phyloP scores from a whole-genome alignment of 2,113 vertebrate genomes.

The Seriola quinqueradiata region DNA sequence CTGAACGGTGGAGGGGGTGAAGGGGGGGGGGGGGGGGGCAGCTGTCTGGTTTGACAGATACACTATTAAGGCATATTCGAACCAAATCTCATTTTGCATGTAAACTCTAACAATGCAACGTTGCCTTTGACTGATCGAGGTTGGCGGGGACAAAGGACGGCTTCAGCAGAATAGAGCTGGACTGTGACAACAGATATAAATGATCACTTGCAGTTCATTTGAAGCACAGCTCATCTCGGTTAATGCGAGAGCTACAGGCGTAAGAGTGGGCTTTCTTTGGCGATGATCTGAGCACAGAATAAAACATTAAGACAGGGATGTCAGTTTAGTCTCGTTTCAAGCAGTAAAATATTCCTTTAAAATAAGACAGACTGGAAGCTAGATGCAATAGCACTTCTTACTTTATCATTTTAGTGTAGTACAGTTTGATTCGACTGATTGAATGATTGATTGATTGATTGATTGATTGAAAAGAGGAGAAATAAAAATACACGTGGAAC shows the following conservation, averaged over 20 bases:
- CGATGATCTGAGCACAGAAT: background rate
- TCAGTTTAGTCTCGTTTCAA: background rate
- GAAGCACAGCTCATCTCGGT: background rate
- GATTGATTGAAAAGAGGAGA: background rate
- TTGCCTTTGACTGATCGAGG: background rate
- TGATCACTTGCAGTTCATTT: background rate
- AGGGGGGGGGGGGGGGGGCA: background rate
- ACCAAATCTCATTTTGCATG: slow-evolving; percentile 17
- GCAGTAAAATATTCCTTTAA: background rate
- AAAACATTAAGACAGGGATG: background rate
- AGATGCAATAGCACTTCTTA: background rate
- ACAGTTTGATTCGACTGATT: too few species aligned
- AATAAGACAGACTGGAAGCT: slow-evolving; percentile 4
- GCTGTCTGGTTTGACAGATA: background rate
- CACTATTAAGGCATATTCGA: slow-evolving; percentile 9
- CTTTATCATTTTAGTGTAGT: too few species aligned
- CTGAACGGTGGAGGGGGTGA: background rate
- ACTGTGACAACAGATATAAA: background rate
- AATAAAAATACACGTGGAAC: background rate
- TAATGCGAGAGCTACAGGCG: background rate
- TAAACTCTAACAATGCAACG: background rate
- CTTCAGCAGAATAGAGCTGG: background rate
- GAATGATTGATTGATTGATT: too few species aligned
- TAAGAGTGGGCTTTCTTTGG: background rate
- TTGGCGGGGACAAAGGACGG: background rate